Percentiles rank a stretch among this genome's conserved stretches.
Conservation (phyloP, 1,140 invertebrate genomes). For the Drosophila ficusphila region DNA sequence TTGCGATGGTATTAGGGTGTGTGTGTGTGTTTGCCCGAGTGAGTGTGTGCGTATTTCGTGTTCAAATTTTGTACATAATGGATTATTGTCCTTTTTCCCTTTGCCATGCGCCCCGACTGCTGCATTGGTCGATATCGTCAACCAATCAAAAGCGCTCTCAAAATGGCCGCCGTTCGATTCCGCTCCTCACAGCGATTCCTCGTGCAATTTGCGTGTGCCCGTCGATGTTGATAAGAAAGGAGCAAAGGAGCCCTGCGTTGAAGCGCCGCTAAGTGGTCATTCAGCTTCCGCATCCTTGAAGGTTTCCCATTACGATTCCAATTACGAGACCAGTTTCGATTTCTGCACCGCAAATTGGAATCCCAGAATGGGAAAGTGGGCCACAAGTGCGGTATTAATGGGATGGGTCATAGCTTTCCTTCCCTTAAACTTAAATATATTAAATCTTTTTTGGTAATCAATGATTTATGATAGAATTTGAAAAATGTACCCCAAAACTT, state of each 20-base stretch:
- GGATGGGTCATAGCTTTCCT: not conserved
- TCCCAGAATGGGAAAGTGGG: not conserved
- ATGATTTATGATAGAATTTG: no score
- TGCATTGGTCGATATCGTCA: constrained; percentile 84
- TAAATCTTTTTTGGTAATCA: no score
- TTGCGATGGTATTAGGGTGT: constrained; percentile 3
- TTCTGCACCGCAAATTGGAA: not conserved
- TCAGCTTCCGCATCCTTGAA: constrained; percentile 20
- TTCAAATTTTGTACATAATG: constrained; percentile 83
- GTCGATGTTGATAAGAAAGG: constrained; percentile 31
- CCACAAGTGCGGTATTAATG: not conserved
- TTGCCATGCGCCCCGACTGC: constrained; percentile 57
- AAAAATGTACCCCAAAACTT: no score
- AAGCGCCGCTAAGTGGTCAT: constrained; percentile 21
- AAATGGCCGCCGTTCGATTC: constrained; percentile 83
- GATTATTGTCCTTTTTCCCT: constrained; percentile 81
- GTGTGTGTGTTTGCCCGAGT: constrained; percentile 27
- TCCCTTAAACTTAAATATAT: no score
- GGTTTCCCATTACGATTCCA: constrained; percentile 6
- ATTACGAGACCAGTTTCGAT: constrained; percentile 7
- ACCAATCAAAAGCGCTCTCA: constrained; percentile 84
- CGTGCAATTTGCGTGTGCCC: constrained; percentile 40
- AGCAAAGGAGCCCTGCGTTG: constrained; percentile 4
- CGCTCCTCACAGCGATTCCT: constrained; percentile 31
- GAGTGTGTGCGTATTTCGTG: constrained; percentile 64